These are phyloP conservation scores for Aphis gossypii DNA, from an alignment of 1,140 invertebrate species.

Conservation along the genomic window DNA sequence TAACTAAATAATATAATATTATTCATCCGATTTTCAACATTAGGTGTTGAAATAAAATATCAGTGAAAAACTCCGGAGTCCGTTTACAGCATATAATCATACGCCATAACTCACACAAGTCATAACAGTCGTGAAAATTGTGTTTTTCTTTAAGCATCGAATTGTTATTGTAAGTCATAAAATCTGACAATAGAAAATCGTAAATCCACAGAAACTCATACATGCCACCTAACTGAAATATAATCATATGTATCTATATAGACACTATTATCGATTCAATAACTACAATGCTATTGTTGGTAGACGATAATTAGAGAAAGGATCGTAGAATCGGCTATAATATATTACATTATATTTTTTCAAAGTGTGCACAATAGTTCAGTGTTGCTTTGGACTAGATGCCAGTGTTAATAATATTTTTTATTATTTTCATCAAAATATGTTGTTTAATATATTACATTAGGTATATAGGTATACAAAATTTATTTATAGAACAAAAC, in stretches of 20 bases:
- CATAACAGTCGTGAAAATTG: slow-evolving; percentile 49
- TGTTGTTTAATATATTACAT: not conserved
- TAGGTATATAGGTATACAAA: not conserved
- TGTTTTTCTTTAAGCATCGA: slow-evolving; percentile 9
- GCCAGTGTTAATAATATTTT: not conserved
- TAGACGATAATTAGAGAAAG: slow-evolving; percentile 44
- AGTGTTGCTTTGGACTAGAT: not conserved
- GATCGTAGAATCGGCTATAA: not conserved
- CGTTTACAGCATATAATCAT: slow-evolving; percentile 7
- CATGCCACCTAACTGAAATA: slow-evolving; percentile 26
- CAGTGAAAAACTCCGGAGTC: slow-evolving; percentile 41
- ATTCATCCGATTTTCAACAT: not conserved
- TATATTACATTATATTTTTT: not conserved
- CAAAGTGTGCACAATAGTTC: not conserved
- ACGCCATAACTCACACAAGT: slow-evolving; percentile 28
- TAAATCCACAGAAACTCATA: slow-evolving; percentile 44
- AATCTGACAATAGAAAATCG: slow-evolving; percentile 54
- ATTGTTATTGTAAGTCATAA: slow-evolving; percentile 40
- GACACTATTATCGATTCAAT: not conserved
- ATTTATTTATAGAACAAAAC: not conserved
- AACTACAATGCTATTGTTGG: not conserved
- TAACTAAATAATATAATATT: not conserved
- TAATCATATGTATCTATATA: slow-evolving; percentile 21
- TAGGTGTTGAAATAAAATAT: not conserved
- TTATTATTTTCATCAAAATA: not conserved